These are phyloP conservation scores for Alectoris magna DNA, from an alignment of 2,797 vertebrate species.

Conservation along the genomic window DNA sequence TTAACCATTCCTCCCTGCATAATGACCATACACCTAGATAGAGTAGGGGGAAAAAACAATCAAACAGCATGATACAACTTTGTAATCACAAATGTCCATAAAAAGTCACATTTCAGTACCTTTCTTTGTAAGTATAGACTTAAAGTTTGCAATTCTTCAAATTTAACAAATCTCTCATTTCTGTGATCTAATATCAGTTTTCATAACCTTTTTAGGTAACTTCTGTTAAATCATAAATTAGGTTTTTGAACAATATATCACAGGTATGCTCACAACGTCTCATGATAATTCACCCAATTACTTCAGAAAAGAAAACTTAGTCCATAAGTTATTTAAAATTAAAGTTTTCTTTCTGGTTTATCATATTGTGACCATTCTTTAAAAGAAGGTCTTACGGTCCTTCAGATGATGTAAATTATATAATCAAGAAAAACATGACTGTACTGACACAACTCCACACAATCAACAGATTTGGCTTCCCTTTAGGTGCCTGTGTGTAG, in stretches of 20 bases:
- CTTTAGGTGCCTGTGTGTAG: neutral
- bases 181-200: neutral
- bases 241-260: neutral
- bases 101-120: neutral
- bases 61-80: neutral
- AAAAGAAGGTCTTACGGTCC: neutral
- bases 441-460: neutral
- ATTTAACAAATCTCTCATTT: neutral
- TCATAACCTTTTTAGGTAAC: neutral
- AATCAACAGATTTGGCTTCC: neutral
- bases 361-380: neutral
- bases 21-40: neutral
- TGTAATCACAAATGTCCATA: neutral
- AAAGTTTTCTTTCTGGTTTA: accelerated
- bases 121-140: neutral
- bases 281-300: neutral
- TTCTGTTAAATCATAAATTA: neutral
- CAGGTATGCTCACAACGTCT: neutral
- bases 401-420: neutral
- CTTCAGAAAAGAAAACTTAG: neutral
- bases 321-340: neutral
- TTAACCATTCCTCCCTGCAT: neutral
- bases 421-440: neutral
- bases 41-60: neutral
- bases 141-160: neutral